Percentiles rank a stretch among this genome's conserved stretches.
Evolutionary conservation across 2,113 vertebrate genomes (phyloP).

Genomic region (Bujurquina vittata): DNA sequence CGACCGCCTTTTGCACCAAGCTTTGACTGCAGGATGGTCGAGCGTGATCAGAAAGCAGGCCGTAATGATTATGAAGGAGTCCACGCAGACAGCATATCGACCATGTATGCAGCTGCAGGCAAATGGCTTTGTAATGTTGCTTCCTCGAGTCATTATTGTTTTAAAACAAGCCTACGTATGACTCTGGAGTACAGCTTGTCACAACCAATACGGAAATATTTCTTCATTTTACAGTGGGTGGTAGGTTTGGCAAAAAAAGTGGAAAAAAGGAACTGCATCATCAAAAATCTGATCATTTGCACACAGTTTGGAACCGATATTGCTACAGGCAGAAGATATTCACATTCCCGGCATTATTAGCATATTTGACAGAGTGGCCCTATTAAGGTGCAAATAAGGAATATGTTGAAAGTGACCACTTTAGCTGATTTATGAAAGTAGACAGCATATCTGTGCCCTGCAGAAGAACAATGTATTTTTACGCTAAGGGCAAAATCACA

Average conservation of each 20-base stretch:
- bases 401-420: background rate
- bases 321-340: background rate
- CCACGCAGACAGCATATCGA: too few species aligned
- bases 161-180: rapidly evolving
- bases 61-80: too few species aligned
- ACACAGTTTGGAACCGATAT: background rate
- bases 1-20: too few species aligned
- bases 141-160: background rate
- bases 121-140: background rate
- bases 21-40: background rate
- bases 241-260: background rate
- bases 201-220: rapidly evolving
- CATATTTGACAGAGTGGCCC: conserved; percentile 18
- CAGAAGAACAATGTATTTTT: conserved; percentile 5
- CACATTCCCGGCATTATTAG: background rate
- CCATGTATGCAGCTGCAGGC: background rate
- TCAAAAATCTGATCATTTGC: too few species aligned
- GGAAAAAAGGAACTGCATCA: too few species aligned
- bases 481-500: conserved; percentile 13
- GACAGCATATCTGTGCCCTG: background rate
- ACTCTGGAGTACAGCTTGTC: background rate
- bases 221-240: background rate
- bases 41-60: too few species aligned
- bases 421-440: background rate
- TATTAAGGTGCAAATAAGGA: conserved; percentile 1